Evolutionary conservation across 2,797 vertebrate species (phyloP).

Genomic region (Platalea minor): DNA sequence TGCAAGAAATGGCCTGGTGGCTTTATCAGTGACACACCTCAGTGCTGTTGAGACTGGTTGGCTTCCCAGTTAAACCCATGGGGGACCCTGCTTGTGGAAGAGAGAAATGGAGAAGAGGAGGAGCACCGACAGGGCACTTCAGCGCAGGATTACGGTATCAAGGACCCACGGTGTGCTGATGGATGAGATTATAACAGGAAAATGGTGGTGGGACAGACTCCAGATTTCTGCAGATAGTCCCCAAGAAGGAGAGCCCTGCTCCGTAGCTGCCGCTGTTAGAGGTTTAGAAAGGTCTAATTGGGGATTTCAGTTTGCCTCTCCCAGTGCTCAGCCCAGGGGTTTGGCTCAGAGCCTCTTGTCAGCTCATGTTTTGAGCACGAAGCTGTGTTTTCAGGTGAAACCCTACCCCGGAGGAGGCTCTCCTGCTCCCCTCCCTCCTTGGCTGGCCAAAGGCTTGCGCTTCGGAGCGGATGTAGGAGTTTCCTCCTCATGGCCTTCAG

Average conservation of each 20-base stretch:
- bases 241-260: neutral
- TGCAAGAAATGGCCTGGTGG: neutral
- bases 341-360: neutral
- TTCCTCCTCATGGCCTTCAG: conserved; percentile 46
- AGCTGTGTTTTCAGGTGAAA: conserved; percentile 41
- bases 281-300: neutral
- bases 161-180: neutral
- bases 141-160: neutral
- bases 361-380: neutral
- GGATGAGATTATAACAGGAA: neutral
- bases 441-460: neutral
- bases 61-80: neutral
- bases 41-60: neutral
- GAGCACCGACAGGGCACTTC: neutral
- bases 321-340: neutral
- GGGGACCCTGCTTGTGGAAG: neutral
- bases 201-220: neutral
- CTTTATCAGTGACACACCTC: neutral
- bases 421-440: neutral
- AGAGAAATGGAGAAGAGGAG: neutral
- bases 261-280: accelerated
- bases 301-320: neutral
- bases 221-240: neutral
- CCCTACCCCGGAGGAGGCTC: neutral
- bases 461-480: conserved; percentile 28